phyloP scores from a whole-genome alignment of 2,888 invertebrate species.

The Pilophorus perplexus region DNA sequence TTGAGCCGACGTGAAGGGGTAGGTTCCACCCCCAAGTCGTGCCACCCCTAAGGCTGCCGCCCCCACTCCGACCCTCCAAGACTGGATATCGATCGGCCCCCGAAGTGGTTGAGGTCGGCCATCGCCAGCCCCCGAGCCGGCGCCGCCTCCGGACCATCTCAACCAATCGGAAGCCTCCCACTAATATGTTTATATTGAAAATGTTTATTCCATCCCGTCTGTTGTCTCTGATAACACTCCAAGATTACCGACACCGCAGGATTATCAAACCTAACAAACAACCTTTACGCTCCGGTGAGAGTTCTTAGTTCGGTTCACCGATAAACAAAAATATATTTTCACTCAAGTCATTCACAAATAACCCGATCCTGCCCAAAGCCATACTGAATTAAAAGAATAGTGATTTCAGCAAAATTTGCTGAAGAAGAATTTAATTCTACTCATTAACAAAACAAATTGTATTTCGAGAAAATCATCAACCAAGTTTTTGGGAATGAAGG shows the following conservation, averaged over 20 bases:
- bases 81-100: neutral
- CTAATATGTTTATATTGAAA: conserved; percentile 40
- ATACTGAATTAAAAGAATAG: no score
- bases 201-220: conserved; percentile 34
- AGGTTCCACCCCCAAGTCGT: neutral
- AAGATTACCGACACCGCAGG: conserved; percentile 40
- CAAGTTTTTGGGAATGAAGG: no score
- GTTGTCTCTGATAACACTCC: conserved; percentile 40
- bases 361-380: no score
- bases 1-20: conserved; percentile 5
- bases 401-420: no score
- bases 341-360: neutral
- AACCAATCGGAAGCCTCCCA: conserved; percentile 28
- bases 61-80: no score
- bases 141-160: conserved; percentile 23
- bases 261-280: conserved; percentile 39
- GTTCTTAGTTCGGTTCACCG: no score
- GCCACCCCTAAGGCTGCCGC: neutral
- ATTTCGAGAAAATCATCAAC: no score
- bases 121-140: conserved; percentile 9
- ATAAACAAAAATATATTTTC: no score
- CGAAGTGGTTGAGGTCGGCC: conserved; percentile 3
- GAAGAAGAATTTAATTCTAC: no score
- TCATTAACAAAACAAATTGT: no score
- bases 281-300: conserved; percentile 7